Base-by-base conservation (phyloP, 2,888 invertebrate genomes). In the Pediacus dermestoides region DNA sequence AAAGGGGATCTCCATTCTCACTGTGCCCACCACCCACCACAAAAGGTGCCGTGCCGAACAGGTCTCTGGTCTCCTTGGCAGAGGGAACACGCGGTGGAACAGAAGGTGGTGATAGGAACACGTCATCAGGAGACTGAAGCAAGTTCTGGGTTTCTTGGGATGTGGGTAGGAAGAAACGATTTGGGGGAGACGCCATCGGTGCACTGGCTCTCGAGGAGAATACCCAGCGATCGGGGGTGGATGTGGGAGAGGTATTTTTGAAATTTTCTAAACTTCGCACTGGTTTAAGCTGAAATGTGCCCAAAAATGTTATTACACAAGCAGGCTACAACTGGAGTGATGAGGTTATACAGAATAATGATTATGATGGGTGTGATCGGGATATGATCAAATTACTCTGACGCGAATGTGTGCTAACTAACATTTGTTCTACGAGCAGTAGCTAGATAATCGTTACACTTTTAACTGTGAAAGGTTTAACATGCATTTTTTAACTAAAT, bases 201-300 rank as follows among this genome's bases (percentile, higher is more conserved):
- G 64, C 52, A 39, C 56, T 44, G 30, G 50, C 45, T 15, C 53
- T 44, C 10, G 50, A 25, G 28, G 52, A 48, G 49, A 60, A 62
- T 23, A 57, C 48, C 63, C 65, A 64, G 38, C 61, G 58, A 26
- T 64, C 65, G 16, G 66, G 63, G 46, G 64, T 66, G 32, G 57
- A 43, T 8, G 58, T 48, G 3, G 57, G 55, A 14, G 62, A 53
- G 46, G 60, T 48, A 53, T 65, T 64, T 59, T 67, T 67, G 63
- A 75, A 76, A 68, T 74, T 76, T 67, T 77, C 77, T 67, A 77
- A 71, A 65, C 77, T 77, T 60, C 77, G 71, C 44, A 76, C 76
- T 53, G 77, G 77, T 66, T 77, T 77, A 66, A 77, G 68, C 77
- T 77, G 74, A 56, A 73, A 72, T n/a, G n/a, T n/a, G 50, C 30